phyloP scores from a whole-genome alignment of 2,113 vertebrate genomes.

The Sporophila hypoxantha region DNA sequence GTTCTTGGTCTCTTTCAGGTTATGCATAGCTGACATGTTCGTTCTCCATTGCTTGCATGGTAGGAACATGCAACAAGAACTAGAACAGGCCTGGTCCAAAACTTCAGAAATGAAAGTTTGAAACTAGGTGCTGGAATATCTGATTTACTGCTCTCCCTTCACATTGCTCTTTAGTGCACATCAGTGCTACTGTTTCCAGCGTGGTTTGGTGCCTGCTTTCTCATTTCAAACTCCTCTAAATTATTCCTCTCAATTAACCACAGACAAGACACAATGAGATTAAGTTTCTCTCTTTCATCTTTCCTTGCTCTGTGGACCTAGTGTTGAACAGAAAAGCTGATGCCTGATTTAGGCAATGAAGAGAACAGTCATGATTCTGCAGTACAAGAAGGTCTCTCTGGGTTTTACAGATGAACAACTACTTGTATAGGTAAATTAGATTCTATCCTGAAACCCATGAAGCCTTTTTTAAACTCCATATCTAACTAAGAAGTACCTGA shows the following conservation, averaged over 20 bases:
- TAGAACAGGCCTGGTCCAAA: not conserved
- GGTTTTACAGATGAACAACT: not conserved
- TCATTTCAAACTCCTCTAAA: not conserved
- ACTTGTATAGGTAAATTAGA: not conserved
- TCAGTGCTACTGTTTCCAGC: not conserved
- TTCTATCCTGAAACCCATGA: not conserved
- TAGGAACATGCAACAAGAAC: not conserved
- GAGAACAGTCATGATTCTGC: not conserved
- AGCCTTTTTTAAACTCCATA: not conserved
- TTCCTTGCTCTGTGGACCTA: not conserved
- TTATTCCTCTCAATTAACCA: not conserved
- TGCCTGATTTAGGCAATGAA: not conserved
- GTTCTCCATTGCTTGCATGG: not conserved
- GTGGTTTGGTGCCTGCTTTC: not conserved
- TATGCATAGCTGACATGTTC: not conserved
- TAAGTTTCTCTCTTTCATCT: not conserved
- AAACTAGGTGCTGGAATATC: not conserved
- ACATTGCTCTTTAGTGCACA: not conserved
- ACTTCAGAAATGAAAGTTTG: not conserved
- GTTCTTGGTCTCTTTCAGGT: not conserved
- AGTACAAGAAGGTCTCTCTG: not conserved
- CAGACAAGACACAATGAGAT: not conserved
- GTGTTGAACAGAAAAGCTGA: not conserved
- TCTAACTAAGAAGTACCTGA: not conserved
- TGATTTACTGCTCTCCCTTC: not conserved